Conservation (phyloP, 2,113 vertebrate species). For the Pandion haliaetus region DNA sequence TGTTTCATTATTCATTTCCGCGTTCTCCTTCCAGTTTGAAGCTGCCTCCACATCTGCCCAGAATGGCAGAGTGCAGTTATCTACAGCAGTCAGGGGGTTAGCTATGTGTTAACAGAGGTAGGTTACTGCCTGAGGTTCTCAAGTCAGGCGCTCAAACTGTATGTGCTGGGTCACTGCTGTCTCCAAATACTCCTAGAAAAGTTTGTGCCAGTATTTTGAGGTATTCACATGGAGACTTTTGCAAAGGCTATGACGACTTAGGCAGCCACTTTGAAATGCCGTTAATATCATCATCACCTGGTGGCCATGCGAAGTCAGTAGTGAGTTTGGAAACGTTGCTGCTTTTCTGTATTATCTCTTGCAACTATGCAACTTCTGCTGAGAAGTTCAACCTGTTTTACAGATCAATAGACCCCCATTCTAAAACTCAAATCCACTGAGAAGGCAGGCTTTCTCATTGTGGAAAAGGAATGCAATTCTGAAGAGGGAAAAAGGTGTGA, state of each 20-base stretch:
- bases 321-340: not conserved
- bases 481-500: not conserved
- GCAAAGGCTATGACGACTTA: not conserved
- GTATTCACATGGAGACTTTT: accelerated
- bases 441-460: not conserved
- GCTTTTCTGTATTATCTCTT: not conserved
- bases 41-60: not conserved
- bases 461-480: not conserved
- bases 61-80: not conserved
- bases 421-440: not conserved
- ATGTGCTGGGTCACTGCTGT: not conserved
- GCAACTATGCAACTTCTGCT: not conserved
- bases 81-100: not conserved
- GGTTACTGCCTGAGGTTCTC: not conserved
- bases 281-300: not conserved
- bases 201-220: not conserved
- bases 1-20: constrained; percentile 43
- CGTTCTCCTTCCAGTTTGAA: not conserved
- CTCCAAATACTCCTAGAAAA: not conserved
- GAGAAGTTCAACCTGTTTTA: not conserved
- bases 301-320: not conserved
- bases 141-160: not conserved
- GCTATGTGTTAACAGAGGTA: not conserved
- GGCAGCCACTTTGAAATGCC: not conserved
- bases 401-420: not conserved